Evolutionary conservation across 2,888 invertebrate genomes (phyloP).

Genomic region (Conus canariensis): DNA sequence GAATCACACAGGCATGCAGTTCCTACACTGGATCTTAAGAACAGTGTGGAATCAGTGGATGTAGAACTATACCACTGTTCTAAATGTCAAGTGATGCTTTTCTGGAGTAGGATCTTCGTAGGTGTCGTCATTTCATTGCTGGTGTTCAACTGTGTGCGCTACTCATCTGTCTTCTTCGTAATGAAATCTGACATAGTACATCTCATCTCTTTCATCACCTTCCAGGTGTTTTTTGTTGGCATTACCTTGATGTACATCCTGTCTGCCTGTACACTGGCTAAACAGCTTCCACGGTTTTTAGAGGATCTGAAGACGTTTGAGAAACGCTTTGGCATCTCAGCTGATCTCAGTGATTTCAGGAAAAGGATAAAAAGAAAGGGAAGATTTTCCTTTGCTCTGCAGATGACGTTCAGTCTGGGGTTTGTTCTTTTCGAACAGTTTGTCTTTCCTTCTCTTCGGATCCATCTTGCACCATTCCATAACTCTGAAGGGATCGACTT

Average conservation of each 20-base stretch:
- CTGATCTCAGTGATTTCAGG: not conserved
- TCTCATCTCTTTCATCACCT: not conserved
- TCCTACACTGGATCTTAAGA: not conserved
- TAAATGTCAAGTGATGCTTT: not conserved
- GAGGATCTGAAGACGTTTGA: not conserved
- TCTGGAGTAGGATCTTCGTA: not conserved
- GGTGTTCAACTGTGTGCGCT: not conserved
- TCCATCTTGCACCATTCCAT: not conserved
- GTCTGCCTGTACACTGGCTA: not conserved
- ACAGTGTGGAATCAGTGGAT: not conserved
- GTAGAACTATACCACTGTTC: not conserved
- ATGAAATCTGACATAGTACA: not conserved
- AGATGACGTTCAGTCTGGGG: not conserved
- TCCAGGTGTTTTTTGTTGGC: not conserved
- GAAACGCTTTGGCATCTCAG: not conserved
- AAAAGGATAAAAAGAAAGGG: not conserved
- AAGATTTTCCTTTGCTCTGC: not conserved
- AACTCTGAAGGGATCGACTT: not conserved
- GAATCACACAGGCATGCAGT: too few relatives aligned
- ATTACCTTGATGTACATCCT: not conserved
- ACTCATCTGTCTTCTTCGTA: not conserved
- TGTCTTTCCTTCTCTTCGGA: not conserved
- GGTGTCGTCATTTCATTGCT: not conserved
- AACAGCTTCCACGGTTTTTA: not conserved
- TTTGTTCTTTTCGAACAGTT: not conserved